Percentiles rank a stretch among this genome's conserved stretches.
phyloP scores from a whole-genome alignment of 2,113 vertebrate genomes.

The Scolopax mira region DNA sequence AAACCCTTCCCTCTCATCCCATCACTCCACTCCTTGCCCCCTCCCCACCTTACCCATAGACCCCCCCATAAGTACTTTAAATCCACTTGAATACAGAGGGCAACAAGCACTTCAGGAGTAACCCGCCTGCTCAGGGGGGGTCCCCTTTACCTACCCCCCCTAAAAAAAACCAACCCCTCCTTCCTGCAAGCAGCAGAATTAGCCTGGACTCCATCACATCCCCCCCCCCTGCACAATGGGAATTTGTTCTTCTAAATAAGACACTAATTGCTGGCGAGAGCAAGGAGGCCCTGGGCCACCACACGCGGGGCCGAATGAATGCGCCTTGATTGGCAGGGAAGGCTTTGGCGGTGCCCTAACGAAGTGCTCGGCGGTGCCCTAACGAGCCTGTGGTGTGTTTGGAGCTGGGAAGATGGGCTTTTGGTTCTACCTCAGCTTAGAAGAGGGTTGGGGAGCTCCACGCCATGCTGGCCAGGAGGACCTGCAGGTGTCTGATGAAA shows the following conservation, averaged over 20 bases:
- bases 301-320: background rate
- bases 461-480: fast-evolving
- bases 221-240: background rate
- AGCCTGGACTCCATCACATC: background rate
- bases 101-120: background rate
- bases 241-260: background rate
- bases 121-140: background rate
- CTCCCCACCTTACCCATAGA: background rate
- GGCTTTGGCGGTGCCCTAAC: background rate
- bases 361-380: background rate
- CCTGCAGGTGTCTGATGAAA: background rate
- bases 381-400: background rate
- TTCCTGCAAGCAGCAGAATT: background rate
- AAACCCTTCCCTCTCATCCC: background rate
- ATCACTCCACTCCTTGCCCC: no score
- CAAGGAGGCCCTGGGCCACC: background rate
- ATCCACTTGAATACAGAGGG: background rate
- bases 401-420: background rate
- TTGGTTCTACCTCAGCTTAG: background rate
- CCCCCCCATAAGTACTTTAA: background rate
- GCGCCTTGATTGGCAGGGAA: background rate
- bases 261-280: background rate
- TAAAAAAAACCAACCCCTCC: background rate
- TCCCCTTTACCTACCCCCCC: background rate
- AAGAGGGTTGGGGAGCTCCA: background rate